Base-by-base conservation (phyloP, 2,888 invertebrate genomes). In the Sycophila texana region DNA sequence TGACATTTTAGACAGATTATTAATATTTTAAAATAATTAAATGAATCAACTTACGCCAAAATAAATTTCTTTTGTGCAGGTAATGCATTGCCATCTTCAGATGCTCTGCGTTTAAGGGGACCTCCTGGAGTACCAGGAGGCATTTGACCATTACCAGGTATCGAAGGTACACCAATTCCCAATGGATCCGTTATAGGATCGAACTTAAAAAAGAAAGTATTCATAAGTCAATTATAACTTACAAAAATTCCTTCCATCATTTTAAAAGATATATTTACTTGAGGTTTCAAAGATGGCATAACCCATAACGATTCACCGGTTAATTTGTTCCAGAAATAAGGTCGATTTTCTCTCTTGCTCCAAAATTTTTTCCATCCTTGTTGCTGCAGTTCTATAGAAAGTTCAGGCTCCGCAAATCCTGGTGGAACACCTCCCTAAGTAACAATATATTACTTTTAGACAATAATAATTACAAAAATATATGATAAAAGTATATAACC, bases 241-340 rank as follows among this genome's bases (percentile, higher is more conserved):
- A 26, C 13, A 20, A 18, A 14, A 53, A 61, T 60, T n/a, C 13
- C 10, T 39, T 39, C 10, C 39, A 39, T 10, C 39, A 39, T 10
- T 39, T 39, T 18, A 30, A 51, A 22, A 57, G 0, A 49, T 39
- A 13, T 4, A 82, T 80, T 82, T 86, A 91, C 91, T 85, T 95
- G 95, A 80, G 94, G 93, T 88, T 95, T 95, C 13, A 94, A 91
- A n/a, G 94, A 93, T 16, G 98, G 98, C 93, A 97, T 94, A 90
- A 99, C 98, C 99, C 99, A 99, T 85, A 98, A 92, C n/a, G 98
- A 98, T 91, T 98, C 97, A 74, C 98, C 97, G 0, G 97, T 97
- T 30, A 96, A 91, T 91, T 98, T 98, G 90, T 99, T 99, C 96
- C 98, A 99, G 91, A 96, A 99, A 90, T 99, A 99, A 1, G 97